Evolutionary conservation across 2,113 vertebrate species (phyloP).

Genomic region (Fulica atra): DNA sequence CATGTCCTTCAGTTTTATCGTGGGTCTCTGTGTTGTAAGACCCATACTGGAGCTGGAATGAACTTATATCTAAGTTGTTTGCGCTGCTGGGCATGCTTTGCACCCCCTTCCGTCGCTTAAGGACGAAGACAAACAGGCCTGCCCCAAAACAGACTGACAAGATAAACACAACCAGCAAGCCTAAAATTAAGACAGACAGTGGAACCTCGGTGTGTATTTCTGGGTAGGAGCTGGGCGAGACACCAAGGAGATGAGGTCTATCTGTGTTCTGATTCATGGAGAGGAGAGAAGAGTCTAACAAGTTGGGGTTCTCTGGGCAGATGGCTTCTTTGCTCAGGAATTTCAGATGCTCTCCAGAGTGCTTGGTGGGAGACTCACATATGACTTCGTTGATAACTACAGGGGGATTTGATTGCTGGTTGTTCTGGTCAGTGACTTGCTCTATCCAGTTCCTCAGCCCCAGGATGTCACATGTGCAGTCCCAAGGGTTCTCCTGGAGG

Average conservation of each 20-base stretch:
- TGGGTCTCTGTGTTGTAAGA: conserved; percentile 87
- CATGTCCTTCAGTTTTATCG: conserved; percentile 89
- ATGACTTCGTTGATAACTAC: conserved; percentile 96
- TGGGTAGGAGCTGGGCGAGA: conserved; percentile 83
- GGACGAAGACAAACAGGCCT: conserved; percentile 94
- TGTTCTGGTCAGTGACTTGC: conserved; percentile 66
- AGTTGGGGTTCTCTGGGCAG: conserved; percentile 86
- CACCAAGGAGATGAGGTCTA: conserved; percentile 65
- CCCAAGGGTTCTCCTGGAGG: conserved; percentile 98
- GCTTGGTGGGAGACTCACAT: conserved; percentile 92
- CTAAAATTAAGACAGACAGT: conserved; percentile 94
- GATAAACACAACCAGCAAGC: conserved; percentile 96
- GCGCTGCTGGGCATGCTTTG: conserved; percentile 82
- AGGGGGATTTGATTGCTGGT: conserved; percentile 82
- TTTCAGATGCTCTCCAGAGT: conserved; percentile 90
- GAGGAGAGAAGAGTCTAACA: conserved; percentile 77
- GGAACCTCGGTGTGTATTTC: conserved; percentile 92
- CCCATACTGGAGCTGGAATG: conserved; percentile 94
- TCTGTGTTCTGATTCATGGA: conserved; percentile 85
- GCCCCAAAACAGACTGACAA: conserved; percentile 96
- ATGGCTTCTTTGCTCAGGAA: conserved; percentile 93
- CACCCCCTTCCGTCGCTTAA: conserved; percentile 92
- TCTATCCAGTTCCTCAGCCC: conserved; percentile 97
- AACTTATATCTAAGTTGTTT: conserved; percentile 91
- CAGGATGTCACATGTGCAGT: conserved; percentile 94